Evolutionary conservation across 2,113 vertebrate genomes (phyloP), one percentile per base, ranked within the genome.

Genomic region (Paramisgurnus dabryanus): DNA sequence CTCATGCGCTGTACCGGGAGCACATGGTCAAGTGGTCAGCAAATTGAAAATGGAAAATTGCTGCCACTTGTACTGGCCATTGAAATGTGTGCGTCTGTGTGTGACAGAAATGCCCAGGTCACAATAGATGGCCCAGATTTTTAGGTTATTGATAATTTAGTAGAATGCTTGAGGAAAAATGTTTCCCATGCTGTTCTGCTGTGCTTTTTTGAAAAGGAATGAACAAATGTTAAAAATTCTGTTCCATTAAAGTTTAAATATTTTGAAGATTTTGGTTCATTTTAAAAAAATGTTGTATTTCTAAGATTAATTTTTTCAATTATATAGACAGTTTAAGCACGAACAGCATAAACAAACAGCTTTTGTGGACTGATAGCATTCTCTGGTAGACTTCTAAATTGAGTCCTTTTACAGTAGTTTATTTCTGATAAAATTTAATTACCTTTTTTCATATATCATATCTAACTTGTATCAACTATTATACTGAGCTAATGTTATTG

Each of bases 31-130:
- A 94, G 92, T 94, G 92, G 93, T 92, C 90, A 92, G 90, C 91
- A 93, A 93, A 85, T 93, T 93, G 90, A 91, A 92, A 92, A 92
- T 78, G 85, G 90, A 94, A 93, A 94, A 94, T 94, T 93, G 91
- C 88, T 87, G 83, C 89, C 89, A 90, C 90, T 93, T 89, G 89
- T 92, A 87, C 82, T 70, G 84, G 80, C 82, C 78, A 78, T 88
- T 91, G 88, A 91, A 92, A 90, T 91, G 86, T 80, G 86, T 85
- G 84, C 84, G 89, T 79, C 75, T 80, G 17, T 11, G 74, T 78
- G 34, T 72, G 55, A 76, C 8, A 61, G 85, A 89, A 86, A 85
- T 87, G 89, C 83, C 65, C 75, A 81, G 90, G 90, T 93, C 91
- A 91, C 84, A 88, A 90, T 89, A 86, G 86, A 90, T 90, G 83